Percentiles rank a stretch among this genome's conserved stretches.
Conservation (phyloP, 1,140 invertebrate genomes). For the Hydropsyche tenuis region DNA sequence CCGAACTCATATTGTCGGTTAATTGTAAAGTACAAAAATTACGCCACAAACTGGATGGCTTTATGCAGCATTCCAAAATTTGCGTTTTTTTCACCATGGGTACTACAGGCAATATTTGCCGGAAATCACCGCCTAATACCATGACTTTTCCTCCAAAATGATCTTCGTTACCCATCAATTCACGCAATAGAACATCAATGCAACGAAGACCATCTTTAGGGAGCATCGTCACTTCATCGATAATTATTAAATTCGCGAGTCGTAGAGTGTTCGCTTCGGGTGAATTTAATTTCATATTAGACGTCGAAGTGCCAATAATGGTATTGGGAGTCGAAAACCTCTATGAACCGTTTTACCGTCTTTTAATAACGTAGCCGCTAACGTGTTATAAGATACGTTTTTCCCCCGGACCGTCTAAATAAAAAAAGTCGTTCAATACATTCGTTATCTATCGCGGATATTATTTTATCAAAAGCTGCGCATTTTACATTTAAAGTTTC, state of each 20-base stretch:
- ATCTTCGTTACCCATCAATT: neutral
- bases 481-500: too few relatives aligned
- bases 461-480: too few relatives aligned
- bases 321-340: neutral
- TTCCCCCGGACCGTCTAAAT: too few relatives aligned
- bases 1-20: too few relatives aligned
- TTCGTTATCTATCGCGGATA: too few relatives aligned
- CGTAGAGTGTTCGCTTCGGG: neutral
- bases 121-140: neutral
- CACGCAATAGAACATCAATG: neutral
- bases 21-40: too few relatives aligned
- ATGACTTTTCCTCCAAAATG: neutral
- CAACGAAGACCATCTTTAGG: neutral
- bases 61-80: too few relatives aligned
- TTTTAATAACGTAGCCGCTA: neutral
- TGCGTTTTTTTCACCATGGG: too few relatives aligned
- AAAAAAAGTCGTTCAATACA: too few relatives aligned
- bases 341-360: neutral
- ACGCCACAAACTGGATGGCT: too few relatives aligned
- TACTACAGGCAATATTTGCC: neutral
- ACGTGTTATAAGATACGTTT: too few relatives aligned
- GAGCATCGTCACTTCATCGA: neutral
- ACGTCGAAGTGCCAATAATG: neutral
- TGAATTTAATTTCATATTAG: neutral
- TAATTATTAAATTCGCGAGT: neutral